phyloP scores from a whole-genome alignment of 2,888 invertebrate species.

The Abscondita cerata region DNA sequence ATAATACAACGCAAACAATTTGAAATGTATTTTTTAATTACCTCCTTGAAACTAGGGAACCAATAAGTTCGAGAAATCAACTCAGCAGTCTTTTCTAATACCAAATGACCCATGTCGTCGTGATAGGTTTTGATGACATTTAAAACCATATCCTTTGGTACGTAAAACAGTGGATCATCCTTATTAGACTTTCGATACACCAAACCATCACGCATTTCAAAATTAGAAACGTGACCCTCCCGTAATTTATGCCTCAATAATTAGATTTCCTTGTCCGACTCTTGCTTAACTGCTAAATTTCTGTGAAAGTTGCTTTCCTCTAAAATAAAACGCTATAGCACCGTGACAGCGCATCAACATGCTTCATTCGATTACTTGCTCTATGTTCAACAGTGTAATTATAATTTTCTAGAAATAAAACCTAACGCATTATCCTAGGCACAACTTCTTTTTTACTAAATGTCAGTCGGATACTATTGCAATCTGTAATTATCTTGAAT shows the following conservation, averaged over 20 bases:
- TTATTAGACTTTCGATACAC: conserved; percentile 14
- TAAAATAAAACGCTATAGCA: conserved; percentile 3
- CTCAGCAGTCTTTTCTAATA: conserved; percentile 15
- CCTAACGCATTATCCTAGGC: neutral
- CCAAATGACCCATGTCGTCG: conserved; percentile 47
- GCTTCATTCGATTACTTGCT: neutral
- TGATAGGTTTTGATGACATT: conserved; percentile 41
- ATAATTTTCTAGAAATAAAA: neutral
- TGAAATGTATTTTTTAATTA: conserved; percentile 2
- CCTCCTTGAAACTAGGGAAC: conserved; percentile 4
- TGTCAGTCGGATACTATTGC: neutral
- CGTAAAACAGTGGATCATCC: conserved; percentile 31
- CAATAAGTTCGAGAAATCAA: conserved; percentile 10
- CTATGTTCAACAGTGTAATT: conserved; percentile 2
- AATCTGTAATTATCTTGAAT: conserved; percentile 2
- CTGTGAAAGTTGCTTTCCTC: conserved; percentile 1
- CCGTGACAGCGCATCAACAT: conserved; percentile 13
- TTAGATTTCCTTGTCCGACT: neutral
- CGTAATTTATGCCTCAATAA: neutral
- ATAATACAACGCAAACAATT: conserved; percentile 15
- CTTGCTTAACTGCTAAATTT: conserved; percentile 6
- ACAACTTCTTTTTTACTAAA: neutral
- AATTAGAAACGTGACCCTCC: neutral
- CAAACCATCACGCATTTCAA: conserved; percentile 10
- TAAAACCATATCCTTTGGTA: conserved; percentile 40